Conservation (phyloP, 2,113 vertebrate species). For the Nothoprocta pentlandii region DNA sequence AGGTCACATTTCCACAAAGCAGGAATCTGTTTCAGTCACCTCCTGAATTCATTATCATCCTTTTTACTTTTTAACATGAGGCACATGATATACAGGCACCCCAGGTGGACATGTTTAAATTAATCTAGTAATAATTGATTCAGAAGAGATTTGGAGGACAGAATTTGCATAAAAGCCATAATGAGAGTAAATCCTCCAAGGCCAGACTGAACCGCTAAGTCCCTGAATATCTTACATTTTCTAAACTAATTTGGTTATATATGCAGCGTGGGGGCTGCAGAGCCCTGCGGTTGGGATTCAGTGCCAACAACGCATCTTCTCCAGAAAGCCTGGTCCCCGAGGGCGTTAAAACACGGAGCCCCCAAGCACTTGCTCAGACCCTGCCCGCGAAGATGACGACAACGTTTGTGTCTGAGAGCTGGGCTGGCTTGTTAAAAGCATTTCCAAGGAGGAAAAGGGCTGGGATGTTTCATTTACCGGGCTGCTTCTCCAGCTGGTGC, state of each 20-base stretch:
- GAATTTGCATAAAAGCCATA: slow-evolving; percentile 81
- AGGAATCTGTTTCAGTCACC: slow-evolving; percentile 70
- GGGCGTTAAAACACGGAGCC: slow-evolving; percentile 39
- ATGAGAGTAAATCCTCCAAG: slow-evolving; percentile 78
- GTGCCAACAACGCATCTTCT: slow-evolving; percentile 65
- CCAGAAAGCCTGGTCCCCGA: slow-evolving; percentile 20
- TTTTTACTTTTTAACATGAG: slow-evolving; percentile 74
- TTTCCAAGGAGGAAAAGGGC: not conserved
- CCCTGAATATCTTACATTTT: slow-evolving; percentile 68
- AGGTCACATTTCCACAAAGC: slow-evolving; percentile 75
- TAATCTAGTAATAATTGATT: slow-evolving; percentile 86
- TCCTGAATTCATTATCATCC: slow-evolving; percentile 72
- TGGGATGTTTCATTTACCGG: not conserved
- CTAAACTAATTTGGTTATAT: slow-evolving; percentile 73
- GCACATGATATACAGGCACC: slow-evolving; percentile 65
- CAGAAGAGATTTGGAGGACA: slow-evolving; percentile 80
- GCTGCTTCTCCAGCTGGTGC: not conserved
- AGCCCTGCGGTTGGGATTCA: slow-evolving; percentile 65
- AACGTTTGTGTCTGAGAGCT: not conserved
- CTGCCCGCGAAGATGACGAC: not conserved
- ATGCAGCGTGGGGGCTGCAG: slow-evolving; percentile 59
- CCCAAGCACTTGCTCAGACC: not conserved
- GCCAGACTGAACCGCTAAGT: slow-evolving; percentile 68
- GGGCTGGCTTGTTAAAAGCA: not conserved
- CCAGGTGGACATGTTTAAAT: slow-evolving; percentile 77